Evolutionary conservation across 1,140 invertebrate genomes (phyloP).

Genomic region (Anastrepha obliqua): DNA sequence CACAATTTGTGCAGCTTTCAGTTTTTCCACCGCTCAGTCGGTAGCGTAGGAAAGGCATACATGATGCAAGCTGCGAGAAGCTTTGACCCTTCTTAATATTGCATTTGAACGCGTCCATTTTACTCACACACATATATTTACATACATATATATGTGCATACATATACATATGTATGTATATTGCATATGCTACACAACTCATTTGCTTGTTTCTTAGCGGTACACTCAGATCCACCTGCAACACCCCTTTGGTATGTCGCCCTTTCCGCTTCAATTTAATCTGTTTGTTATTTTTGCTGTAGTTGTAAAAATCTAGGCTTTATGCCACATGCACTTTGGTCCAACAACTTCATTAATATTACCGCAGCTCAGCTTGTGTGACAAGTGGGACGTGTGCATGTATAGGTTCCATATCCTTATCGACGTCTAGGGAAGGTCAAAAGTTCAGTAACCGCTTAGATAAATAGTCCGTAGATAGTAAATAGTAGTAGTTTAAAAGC

Average conservation of each 20-base stretch:
- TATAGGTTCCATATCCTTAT: background rate
- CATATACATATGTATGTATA: background rate
- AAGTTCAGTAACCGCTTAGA: conserved; percentile 15
- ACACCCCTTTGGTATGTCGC: no score
- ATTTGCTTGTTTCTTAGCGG: no score
- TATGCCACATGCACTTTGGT: background rate
- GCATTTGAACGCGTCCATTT: background rate
- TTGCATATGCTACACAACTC: background rate
- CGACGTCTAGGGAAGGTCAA: background rate
- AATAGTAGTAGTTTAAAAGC: background rate
- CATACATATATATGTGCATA: background rate
- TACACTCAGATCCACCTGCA: no score
- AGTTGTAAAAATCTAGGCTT: no score
- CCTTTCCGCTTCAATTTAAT: no score
- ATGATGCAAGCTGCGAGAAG: background rate
- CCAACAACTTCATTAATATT: background rate
- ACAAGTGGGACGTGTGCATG: background rate
- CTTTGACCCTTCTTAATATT: background rate
- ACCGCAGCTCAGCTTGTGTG: no score
- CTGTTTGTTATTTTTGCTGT: no score
- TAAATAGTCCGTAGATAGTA: background rate
- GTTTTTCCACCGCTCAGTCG: background rate
- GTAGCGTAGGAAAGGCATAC: background rate
- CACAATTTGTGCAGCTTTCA: background rate
- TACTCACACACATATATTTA: no score